Evolutionary conservation across 2,113 vertebrate species (phyloP).

Genomic region (Cyphomyrus discorhynchus): DNA sequence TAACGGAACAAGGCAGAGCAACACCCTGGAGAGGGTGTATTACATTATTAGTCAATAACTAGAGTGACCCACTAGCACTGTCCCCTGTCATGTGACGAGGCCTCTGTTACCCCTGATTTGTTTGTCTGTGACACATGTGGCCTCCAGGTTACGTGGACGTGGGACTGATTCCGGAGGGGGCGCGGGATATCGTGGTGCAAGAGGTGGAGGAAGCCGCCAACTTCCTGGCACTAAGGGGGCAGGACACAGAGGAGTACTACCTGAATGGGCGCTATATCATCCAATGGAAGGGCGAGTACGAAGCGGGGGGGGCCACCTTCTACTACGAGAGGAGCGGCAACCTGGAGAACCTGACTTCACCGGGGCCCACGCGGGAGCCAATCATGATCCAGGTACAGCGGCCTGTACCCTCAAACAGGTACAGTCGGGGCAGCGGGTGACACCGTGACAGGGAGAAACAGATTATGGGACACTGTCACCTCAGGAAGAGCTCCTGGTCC

Average conservation of each 20-base stretch:
- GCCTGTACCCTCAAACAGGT: background rate
- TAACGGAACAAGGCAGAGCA: background rate
- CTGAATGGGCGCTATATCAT: conserved; percentile 94
- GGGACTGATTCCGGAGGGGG: conserved; percentile 86
- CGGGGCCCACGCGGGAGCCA: conserved; percentile 82
- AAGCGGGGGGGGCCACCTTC: conserved; percentile 79
- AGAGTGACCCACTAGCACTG: background rate
- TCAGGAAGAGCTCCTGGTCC: background rate
- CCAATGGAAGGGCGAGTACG: conserved; percentile 96
- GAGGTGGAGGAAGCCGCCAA: conserved; percentile 86
- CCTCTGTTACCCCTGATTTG: background rate
- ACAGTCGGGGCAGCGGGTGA: background rate
- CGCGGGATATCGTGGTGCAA: conserved; percentile 80
- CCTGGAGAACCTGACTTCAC: conserved; percentile 85
- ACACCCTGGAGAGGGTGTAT: background rate
- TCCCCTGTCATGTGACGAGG: background rate
- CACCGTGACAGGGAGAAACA: background rate
- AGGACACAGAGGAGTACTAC: conserved; percentile 77
- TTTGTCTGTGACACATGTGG: conserved; percentile 18
- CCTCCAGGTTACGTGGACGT: conserved; percentile 83
- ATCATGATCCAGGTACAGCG: conserved; percentile 83
- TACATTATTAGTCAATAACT: background rate
- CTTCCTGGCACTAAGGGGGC: conserved; percentile 80
- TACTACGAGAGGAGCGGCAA: conserved; percentile 84
- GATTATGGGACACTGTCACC: background rate